phyloP scores from a whole-genome alignment of 2,797 vertebrate genomes.

The Mormyrops boulengeri region DNA sequence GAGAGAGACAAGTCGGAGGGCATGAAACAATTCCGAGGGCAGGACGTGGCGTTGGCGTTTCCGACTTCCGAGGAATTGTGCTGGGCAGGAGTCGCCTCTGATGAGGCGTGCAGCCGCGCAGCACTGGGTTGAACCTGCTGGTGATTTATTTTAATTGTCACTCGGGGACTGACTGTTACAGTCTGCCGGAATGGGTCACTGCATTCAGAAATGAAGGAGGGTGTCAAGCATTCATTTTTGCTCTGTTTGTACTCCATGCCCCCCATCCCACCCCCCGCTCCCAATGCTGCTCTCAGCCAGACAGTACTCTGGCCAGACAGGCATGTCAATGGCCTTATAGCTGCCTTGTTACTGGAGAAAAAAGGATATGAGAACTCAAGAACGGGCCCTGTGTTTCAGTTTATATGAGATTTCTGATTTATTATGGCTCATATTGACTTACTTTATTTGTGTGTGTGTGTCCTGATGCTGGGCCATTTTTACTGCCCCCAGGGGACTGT shows the following conservation, averaged over 20 bases:
- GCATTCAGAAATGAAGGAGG: constrained; percentile 61
- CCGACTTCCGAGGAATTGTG: constrained; percentile 48
- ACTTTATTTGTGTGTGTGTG: neutral
- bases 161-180: constrained; percentile 60
- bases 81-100: constrained; percentile 53
- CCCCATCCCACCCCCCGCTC: neutral
- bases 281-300: neutral
- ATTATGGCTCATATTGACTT: neutral
- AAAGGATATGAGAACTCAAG: neutral
- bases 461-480: neutral
- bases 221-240: constrained; percentile 55
- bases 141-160: constrained; percentile 76
- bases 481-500: neutral
- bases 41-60: constrained; percentile 28
- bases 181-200: constrained; percentile 60
- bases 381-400: neutral
- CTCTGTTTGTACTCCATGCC: constrained; percentile 52
- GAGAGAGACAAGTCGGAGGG: neutral
- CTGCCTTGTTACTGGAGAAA: neutral
- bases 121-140: constrained; percentile 51
- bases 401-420: neutral
- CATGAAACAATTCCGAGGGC: constrained; percentile 10
- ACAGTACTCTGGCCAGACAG: neutral
- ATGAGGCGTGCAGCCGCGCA: constrained; percentile 59
- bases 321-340: neutral